A percentile compares a stretch with the other conserved stretches of the same genome.
Conservation (phyloP, 2,888 invertebrate genomes). For the Pseudococcus longispinus region DNA sequence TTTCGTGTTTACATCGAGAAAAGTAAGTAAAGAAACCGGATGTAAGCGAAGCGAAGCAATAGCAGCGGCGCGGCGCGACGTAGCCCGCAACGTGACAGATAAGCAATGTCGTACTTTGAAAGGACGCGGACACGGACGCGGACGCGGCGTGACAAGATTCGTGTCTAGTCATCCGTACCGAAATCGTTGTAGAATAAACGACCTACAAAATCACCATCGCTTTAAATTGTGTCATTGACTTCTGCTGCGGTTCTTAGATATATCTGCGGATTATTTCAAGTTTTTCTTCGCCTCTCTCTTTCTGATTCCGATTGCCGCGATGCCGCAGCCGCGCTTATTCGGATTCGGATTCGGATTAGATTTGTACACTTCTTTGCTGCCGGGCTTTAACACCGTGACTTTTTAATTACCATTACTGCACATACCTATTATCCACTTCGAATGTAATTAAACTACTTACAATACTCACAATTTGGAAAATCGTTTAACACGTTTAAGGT, state of each 20-base stretch:
- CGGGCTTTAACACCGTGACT: background rate
- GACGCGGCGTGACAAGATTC: conserved; percentile 56
- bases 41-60: conserved; percentile 42
- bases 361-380: background rate
- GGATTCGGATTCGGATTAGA: background rate
- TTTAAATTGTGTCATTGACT: conserved; percentile 56
- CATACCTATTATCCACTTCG: background rate
- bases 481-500: background rate
- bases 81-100: background rate
- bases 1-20: background rate
- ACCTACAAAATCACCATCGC: conserved; percentile 56
- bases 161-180: conserved; percentile 56
- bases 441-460: background rate
- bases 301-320: background rate
- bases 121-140: conserved; percentile 54
- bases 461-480: background rate
- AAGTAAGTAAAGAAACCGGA: conserved; percentile 54
- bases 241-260: conserved; percentile 46
- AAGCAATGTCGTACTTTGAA: conserved; percentile 50
- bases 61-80: background rate
- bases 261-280: conserved; percentile 36
- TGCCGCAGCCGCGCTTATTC: background rate
- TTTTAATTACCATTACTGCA: conserved; percentile 4
- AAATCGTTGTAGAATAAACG: conserved; percentile 52
- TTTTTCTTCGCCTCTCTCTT: background rate